Base-by-base conservation (phyloP, 2,113 vertebrate species). In the Macquaria australasica region DNA sequence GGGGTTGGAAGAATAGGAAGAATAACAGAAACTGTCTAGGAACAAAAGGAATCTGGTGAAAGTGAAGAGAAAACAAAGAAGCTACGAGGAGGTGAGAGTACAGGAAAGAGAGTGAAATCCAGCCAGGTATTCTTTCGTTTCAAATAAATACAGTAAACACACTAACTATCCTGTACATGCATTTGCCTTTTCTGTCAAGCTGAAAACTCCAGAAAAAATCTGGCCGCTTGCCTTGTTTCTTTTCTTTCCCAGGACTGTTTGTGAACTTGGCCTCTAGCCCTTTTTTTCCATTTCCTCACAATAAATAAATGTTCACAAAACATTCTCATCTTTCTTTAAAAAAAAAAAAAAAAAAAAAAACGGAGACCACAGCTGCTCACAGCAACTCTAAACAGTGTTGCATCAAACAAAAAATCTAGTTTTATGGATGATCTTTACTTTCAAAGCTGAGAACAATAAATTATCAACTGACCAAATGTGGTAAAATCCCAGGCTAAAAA, bases 271-370 rank as follows among this genome's bases (percentile, higher is more conserved):
- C 90, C 67, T 81, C 37, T 67, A 21, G 72, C 60, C 89, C 55
- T 58, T 74, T 79, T 91, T 94, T 91, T 92, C 86, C 92, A 90
- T 92, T 93, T 93, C 88, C 93, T 92, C 87, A 88, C 50, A 91
- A 91, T 84, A 93, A 95, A 92, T 87, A 93, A 87, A 90, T 86
- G 89, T 16, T 25, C 69, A 91, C 80, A 91, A 75, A 83, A 79
- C 51, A 28, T 83, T 86, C 76, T 88, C 81, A 69, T 86, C 69
- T 85, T 71, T 84, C 55, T n/a, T 66, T 83, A 63, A 63, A 25
- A 66, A 59, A 81, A 63, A 25, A 66, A 59, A 81, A 68, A 37
- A 15, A 72, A 12, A 37, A 37, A 37, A 31, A n/a, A 63, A 69
- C 16, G n/a, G 64, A 75, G 79, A 55, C 79, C 77, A 83, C 79